Conservation (phyloP, 2,113 vertebrate species). For the Gorilla gorilla region DNA sequence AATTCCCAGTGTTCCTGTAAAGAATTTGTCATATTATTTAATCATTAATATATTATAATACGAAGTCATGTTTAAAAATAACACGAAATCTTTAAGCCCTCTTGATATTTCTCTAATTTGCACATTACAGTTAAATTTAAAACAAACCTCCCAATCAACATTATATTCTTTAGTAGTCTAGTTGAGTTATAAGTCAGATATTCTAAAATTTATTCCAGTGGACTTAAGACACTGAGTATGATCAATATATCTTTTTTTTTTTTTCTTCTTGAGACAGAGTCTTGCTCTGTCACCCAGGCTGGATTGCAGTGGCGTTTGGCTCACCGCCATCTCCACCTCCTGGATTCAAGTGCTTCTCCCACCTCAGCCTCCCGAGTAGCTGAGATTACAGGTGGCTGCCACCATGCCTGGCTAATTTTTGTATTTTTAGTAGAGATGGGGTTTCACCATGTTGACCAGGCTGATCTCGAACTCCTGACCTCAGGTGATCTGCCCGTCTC, state of each 20-base stretch:
- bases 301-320: too few relatives aligned
- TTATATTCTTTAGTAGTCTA: not conserved
- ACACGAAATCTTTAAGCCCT: not conserved
- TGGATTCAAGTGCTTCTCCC: too few relatives aligned
- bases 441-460: too few relatives aligned
- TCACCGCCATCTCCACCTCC: too few relatives aligned
- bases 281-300: too few relatives aligned
- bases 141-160: not conserved
- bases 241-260: not conserved
- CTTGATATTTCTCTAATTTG: not conserved
- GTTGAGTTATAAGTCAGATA: not conserved
- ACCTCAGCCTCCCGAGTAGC: too few relatives aligned
- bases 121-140: slow-evolving; percentile 10
- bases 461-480: too few relatives aligned
- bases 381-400: too few relatives aligned
- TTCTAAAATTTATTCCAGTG: not conserved
- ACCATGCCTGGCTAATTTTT: too few relatives aligned
- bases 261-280: too few relatives aligned
- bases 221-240: not conserved
- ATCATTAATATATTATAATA: not conserved
- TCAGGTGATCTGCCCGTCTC: too few relatives aligned
- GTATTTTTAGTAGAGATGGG: too few relatives aligned
- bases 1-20: not conserved
- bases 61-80: slow-evolving; percentile 3
- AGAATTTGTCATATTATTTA: not conserved